Percentiles rank a stretch among this genome's conserved stretches.
Conservation (phyloP, 2,113 vertebrate species). For the Uropsilus gracilis region DNA sequence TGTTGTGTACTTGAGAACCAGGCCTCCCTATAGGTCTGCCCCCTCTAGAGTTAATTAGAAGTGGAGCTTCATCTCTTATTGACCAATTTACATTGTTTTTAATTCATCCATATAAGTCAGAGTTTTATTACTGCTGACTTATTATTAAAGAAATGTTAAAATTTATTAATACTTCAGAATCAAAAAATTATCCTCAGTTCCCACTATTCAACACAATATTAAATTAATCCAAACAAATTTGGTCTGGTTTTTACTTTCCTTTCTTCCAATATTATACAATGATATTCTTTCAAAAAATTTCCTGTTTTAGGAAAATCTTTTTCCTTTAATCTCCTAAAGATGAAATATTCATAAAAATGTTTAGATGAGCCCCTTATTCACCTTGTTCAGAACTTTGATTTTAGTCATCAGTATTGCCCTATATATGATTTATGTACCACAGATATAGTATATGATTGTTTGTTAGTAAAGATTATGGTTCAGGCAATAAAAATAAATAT, state of each 20-base stretch:
- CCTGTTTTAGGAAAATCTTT: background rate
- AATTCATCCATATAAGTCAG: background rate
- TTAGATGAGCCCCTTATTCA: background rate
- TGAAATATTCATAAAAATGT: background rate
- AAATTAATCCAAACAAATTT: background rate
- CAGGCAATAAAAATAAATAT: background rate
- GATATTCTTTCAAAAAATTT: slow-evolving; percentile 29
- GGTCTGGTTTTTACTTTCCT: background rate
- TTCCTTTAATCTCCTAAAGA: background rate
- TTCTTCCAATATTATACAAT: background rate
- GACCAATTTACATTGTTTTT: slow-evolving; percentile 12
- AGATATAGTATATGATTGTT: background rate
- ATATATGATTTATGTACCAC: background rate
- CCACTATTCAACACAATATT: background rate
- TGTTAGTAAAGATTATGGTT: background rate
- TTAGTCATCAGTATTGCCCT: background rate
- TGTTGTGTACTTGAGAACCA: background rate
- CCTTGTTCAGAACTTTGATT: background rate
- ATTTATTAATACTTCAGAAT: background rate
- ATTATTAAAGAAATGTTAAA: slow-evolving; percentile 13
- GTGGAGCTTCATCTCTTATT: background rate
- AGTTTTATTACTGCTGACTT: background rate
- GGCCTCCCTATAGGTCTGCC: background rate
- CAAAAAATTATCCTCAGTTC: background rate
- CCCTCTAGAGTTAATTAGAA: background rate